A percentile compares a stretch with the other conserved stretches of the same genome.
Evolutionary conservation across 2,113 vertebrate genomes (phyloP).

Genomic region (Gopherus flavomarginatus): DNA sequence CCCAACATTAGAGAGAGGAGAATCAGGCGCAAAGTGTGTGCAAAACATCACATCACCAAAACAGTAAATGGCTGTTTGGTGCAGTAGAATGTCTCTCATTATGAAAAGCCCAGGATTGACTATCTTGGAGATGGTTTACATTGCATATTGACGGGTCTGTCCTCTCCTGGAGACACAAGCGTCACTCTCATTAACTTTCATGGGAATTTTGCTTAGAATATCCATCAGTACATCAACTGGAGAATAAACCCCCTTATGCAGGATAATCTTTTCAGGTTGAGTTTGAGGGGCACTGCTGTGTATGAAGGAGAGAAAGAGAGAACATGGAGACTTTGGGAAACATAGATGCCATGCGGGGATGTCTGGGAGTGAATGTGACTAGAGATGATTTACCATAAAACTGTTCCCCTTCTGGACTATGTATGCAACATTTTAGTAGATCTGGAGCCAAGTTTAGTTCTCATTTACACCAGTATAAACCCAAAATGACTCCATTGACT

Average conservation of each 20-base stretch:
- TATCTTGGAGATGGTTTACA: not conserved
- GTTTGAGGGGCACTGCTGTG: not conserved
- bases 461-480: not conserved
- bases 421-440: not conserved
- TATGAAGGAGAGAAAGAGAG: not conserved
- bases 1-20: not conserved
- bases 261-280: slow-evolving; percentile 8
- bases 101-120: not conserved
- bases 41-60: not conserved
- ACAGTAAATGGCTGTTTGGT: slow-evolving; percentile 8
- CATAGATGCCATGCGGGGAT: not conserved
- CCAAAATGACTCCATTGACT: not conserved
- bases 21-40: slow-evolving; percentile 21
- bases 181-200: not conserved
- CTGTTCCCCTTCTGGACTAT: not conserved
- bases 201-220: slow-evolving; percentile 9
- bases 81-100: not conserved
- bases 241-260: not conserved
- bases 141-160: not conserved
- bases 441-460: not conserved
- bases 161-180: slow-evolving; percentile 8
- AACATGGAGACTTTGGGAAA: not conserved
- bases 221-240: not conserved
- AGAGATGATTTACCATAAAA: not conserved
- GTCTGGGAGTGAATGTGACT: not conserved